Evolutionary conservation across 92 coral and sea anemone genomes (phyloP).

Genomic region (Porites lobata): DNA sequence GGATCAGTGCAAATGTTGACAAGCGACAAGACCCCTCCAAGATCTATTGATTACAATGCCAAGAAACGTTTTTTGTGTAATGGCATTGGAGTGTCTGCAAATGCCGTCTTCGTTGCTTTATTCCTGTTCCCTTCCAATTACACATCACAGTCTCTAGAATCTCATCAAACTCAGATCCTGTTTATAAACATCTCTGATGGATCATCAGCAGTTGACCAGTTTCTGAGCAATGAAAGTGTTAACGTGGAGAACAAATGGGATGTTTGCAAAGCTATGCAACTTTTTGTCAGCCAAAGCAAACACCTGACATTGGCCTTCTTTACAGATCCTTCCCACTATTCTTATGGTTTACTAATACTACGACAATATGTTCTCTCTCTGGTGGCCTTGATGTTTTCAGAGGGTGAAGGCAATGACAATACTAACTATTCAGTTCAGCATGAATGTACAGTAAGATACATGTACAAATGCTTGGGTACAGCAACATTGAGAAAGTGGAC

Average conservation of each 20-base stretch:
- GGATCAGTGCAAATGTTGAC: constrained; percentile 70
- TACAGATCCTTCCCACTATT: background rate
- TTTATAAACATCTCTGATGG: constrained; percentile 40
- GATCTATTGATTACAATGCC: constrained; percentile 19
- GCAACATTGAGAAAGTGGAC: constrained; percentile 7
- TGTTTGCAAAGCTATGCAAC: constrained; percentile 32
- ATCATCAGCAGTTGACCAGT: constrained; percentile 2
- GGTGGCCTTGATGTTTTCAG: background rate
- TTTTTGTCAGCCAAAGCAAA: background rate
- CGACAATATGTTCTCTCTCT: constrained; percentile 33
- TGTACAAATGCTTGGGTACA: constrained; percentile 14
- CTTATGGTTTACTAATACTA: constrained; percentile 2
- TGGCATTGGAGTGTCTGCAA: constrained; percentile 39
- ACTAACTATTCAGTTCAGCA: constrained; percentile 13
- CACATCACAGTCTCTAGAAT: constrained; percentile 41
- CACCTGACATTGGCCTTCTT: background rate
- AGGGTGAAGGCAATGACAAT: background rate
- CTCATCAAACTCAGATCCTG: constrained; percentile 28
- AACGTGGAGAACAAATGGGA: constrained; percentile 37
- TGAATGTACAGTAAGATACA: constrained; percentile 4
- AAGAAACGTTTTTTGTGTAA: constrained; percentile 14
- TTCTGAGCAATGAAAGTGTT: constrained; percentile 8
- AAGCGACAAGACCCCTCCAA: constrained; percentile 11
- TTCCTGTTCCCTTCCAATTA: constrained; percentile 11
- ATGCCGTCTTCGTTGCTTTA: constrained; percentile 16